phyloP scores from a whole-genome alignment of 2,797 vertebrate species.

The Emys orbicularis region DNA sequence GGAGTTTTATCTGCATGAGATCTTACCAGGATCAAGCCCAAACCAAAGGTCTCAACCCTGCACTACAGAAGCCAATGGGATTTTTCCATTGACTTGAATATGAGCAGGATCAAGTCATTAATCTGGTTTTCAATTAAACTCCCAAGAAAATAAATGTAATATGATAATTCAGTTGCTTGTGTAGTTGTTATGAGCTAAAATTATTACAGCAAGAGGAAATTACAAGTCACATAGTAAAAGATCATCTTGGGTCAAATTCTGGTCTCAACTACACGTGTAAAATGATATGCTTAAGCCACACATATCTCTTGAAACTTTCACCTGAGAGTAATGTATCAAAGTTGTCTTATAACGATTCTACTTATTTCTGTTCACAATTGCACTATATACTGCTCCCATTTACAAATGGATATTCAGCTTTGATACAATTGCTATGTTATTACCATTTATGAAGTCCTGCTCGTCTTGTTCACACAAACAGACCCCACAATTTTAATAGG shows the following conservation, averaged over 20 bases:
- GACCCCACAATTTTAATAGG: neutral
- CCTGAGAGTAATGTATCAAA: neutral
- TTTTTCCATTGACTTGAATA: neutral
- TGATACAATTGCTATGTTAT: neutral
- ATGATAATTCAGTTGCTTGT: neutral
- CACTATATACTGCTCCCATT: neutral
- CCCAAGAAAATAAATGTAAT: neutral
- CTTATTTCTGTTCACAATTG: neutral
- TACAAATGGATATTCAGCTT: neutral
- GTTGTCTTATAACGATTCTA: neutral
- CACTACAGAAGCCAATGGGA: neutral
- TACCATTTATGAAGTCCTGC: neutral
- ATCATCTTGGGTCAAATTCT: neutral
- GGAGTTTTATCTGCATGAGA: neutral
- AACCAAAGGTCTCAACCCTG: neutral
- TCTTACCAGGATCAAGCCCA: neutral
- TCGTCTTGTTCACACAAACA: neutral
- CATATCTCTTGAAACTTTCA: neutral
- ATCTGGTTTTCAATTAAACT: slow-evolving; percentile 9
- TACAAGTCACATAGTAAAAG: neutral
- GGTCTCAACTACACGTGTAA: neutral
- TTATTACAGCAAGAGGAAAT: neutral
- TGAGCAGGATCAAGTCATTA: neutral
- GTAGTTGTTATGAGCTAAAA: neutral
- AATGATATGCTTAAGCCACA: neutral